Evolutionary conservation across 2,888 invertebrate species (phyloP).

Genomic region (Athripsodes cinereus): DNA sequence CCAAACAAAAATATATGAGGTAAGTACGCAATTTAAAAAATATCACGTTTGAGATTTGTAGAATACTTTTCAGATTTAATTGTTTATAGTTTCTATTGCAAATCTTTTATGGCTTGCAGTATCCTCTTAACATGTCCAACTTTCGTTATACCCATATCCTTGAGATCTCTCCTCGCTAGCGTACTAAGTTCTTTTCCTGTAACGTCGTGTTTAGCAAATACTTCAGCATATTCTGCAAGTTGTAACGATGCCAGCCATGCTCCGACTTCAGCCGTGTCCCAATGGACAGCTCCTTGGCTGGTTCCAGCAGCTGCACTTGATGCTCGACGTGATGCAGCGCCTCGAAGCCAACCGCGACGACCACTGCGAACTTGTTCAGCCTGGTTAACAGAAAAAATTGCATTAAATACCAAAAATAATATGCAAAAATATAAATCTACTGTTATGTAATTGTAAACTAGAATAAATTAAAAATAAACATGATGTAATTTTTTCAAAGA

Average conservation of each 20-base stretch:
- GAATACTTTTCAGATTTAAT: too few relatives aligned
- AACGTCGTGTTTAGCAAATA: slow-evolving; percentile 86
- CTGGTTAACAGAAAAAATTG: too few relatives aligned
- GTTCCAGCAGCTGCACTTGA: slow-evolving; percentile 30
- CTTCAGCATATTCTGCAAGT: slow-evolving; percentile 85
- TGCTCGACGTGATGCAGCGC: slow-evolving; percentile 38
- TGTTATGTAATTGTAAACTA: neutral
- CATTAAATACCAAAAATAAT: too few relatives aligned
- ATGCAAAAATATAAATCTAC: neutral
- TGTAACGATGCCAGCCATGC: slow-evolving; percentile 86
- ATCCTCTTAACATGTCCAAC: slow-evolving; percentile 95
- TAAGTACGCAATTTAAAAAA: too few relatives aligned
- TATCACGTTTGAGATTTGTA: too few relatives aligned
- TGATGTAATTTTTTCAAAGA: too few relatives aligned
- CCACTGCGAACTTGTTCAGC: slow-evolving; percentile 15
- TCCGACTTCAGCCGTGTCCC: slow-evolving; percentile 88
- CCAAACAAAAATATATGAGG: too few relatives aligned
- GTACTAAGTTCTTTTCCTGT: slow-evolving; percentile 83
- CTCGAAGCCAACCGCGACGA: slow-evolving; percentile 35
- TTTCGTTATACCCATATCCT: slow-evolving; percentile 90
- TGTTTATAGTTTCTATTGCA: slow-evolving; percentile 38
- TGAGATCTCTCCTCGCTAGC: slow-evolving; percentile 77
- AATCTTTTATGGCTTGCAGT: slow-evolving; percentile 85
- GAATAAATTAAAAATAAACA: neutral
- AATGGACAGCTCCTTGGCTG: slow-evolving; percentile 38